These are phyloP conservation scores for Pocillopora damicornis DNA, from an alignment of 64 coral and sea anemone species.

Conservation along the genomic window DNA sequence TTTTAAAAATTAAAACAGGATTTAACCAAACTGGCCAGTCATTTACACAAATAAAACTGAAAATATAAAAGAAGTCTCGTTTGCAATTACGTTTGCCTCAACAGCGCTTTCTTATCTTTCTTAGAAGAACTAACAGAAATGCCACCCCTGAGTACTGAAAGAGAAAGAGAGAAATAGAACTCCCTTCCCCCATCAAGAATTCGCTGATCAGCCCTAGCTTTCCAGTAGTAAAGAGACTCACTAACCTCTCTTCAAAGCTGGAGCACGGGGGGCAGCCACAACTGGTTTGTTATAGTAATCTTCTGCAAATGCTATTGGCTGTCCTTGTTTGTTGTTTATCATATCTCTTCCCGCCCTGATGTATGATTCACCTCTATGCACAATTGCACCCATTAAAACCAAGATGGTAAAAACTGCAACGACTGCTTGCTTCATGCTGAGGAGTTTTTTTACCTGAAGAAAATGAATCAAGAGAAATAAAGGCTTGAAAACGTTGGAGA, in stretches of 20 bases:
- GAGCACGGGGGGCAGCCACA: background rate
- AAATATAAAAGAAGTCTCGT: no score
- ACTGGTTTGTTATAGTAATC: background rate
- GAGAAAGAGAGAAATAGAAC: no score
- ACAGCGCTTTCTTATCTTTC: no score
- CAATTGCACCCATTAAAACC: background rate
- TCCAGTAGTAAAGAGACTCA: background rate
- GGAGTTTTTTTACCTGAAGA: background rate
- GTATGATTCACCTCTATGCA: conserved; percentile 1
- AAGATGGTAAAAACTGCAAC: background rate
- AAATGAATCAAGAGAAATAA: background rate
- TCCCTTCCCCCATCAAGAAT: no score
- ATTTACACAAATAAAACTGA: no score
- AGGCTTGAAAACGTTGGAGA: no score
- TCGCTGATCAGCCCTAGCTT: no score
- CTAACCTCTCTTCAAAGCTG: background rate
- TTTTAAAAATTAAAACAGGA: background rate
- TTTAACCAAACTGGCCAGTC: no score
- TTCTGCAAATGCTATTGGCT: background rate
- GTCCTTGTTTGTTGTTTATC: background rate
- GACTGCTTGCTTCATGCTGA: background rate
- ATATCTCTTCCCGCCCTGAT: conserved; percentile 1
- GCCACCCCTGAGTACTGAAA: no score
- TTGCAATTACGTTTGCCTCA: no score
- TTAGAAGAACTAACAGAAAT: no score